Conservation (phyloP, 2,113 vertebrate genomes). For the Ageneiosus marmoratus region DNA sequence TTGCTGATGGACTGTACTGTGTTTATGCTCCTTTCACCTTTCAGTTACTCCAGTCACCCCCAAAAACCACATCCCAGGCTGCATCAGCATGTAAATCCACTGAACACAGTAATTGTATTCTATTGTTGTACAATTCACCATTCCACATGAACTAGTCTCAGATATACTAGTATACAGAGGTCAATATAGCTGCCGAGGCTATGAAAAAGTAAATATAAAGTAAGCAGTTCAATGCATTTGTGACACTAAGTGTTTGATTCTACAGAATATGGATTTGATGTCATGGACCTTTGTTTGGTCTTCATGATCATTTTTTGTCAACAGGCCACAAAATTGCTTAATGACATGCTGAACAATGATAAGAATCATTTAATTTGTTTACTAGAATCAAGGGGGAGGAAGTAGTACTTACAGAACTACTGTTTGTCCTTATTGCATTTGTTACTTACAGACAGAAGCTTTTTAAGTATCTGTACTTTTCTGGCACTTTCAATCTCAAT, state of each 20-base stretch:
- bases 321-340: not conserved
- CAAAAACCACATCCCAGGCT: not conserved
- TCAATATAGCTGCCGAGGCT: not conserved
- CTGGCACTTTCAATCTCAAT: not conserved
- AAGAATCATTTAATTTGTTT: slow-evolving; percentile 1
- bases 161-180: not conserved
- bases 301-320: not conserved
- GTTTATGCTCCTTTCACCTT: slow-evolving; percentile 1
- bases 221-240: not conserved
- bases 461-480: not conserved
- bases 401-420: not conserved
- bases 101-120: slow-evolving; percentile 12
- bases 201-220: slow-evolving; percentile 1
- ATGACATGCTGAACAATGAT: not conserved
- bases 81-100: not conserved
- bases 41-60: not conserved
- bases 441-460: not conserved
- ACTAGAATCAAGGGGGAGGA: not conserved
- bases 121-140: not conserved
- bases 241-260: not conserved
- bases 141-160: not conserved
- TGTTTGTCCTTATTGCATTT: not conserved
- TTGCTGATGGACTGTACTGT: slow-evolving; percentile 4
- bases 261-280: slow-evolving; percentile 10
- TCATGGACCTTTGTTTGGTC: not conserved